Base-by-base conservation (phyloP, 2,113 vertebrate genomes). In the Pristiophorus japonicus region DNA sequence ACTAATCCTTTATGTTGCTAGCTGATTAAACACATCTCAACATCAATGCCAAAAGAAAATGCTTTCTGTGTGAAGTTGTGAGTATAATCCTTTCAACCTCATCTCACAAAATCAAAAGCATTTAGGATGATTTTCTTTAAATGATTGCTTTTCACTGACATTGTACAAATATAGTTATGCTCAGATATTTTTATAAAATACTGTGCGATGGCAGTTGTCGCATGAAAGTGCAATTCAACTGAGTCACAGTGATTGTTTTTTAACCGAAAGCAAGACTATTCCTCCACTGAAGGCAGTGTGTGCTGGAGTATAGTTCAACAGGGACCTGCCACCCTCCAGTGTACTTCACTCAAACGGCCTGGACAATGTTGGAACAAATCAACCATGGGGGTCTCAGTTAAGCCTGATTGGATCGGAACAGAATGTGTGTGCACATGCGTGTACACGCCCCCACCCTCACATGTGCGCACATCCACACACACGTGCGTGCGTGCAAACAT, bases 1-100 rank as follows among this genome's bases (percentile, higher is more conserved):
- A 92, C 88, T 92, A 92, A 92, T 92, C 88, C 88, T 92, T 92
- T 92, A 92, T 92, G 88, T 92, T 92, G 88, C 88, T 92, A 92
- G 59, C 88, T 92, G 88, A 92, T 92, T 92, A 92, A 92, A 92
- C 88, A 92, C 88, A 92, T 92, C 88, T 92, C 88, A n/a, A 92
- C 88, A 92, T 92, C 88, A 92, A 63, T 92, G 88, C 88, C 88
- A 92, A 92, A 91, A 92, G 88, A 92, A 65, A 92, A 92, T 92
- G 59, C 88, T 65, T 92, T 92, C 88, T 92, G 88, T 65, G 59
- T 65, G 59, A 63, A 63, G 62, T 92, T 92, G 87, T n/a, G 88
- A 92, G 88, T 63, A 59, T 92, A 92, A 92, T 92, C 88, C 88
- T 92, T 92, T 92, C 88, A 92, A 92, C 55, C 65, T 63, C 59